Base-by-base conservation (phyloP, 2,888 invertebrate genomes). In the Chesias legatella region DNA sequence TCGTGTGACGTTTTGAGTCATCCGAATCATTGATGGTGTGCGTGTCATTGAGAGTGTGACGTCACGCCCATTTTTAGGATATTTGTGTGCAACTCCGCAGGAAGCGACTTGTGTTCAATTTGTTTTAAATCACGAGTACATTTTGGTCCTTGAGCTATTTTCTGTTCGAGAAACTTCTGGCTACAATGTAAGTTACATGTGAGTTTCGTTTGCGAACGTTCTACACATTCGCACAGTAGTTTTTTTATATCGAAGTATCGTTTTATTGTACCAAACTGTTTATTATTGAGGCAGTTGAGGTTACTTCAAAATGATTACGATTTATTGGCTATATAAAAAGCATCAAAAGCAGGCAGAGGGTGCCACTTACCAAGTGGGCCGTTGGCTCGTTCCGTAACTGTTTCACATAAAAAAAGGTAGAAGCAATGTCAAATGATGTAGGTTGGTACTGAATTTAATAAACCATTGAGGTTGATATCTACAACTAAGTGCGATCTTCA, bases 1-100 rank as follows among this genome's bases (percentile, higher is more conserved):
- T 51, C 21, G 51, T 11, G 42, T 37, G 34, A 8, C 29, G 36
- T 33, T 46, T 53, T 51, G 38, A 47, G 43, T 48, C 48, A 51
- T 51, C 38, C 26, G 28, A 39, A 45, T 47, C 41, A 44, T 48
- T 31, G 33, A 21, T 27, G 27, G 8, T 17, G 39, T 44, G 43
- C 27, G 44, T 53, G 48, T 51, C 54, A 49, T 51, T 54, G 47
- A 45, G 37, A 32, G 28, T 27, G 21, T 47, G 41, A 51, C 51
- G 51, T 49, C 51, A 49, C 33, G 6, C 11, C 28, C 38, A 37
- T 49, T 49, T 49, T 47, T 49, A 47, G 43, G 46, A 34, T 40
- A 7, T 32, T 38, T 46, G 42, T 43, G 51, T 42, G 46, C 47
- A 43, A 39, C n/a, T 29, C 36, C 30, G 23, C 39, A 33, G 33